Base-by-base conservation (phyloP, 2,113 vertebrate species). In the Copsychus sechellarum region DNA sequence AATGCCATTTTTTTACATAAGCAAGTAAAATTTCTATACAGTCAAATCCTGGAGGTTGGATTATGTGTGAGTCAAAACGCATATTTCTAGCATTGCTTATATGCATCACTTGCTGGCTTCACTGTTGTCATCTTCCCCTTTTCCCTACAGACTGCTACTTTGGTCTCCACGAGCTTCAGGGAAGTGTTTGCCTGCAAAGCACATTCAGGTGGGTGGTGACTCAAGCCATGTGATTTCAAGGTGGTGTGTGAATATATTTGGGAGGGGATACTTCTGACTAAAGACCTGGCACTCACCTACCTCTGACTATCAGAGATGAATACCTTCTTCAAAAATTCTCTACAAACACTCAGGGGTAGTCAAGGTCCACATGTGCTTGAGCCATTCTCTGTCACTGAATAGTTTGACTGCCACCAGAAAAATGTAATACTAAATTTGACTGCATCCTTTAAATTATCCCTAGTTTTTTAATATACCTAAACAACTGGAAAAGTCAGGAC, bases 61-160 rank as follows among this genome's bases (percentile, higher is more conserved):
- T 67, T 86, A 45, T 25, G 31, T 81, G 51, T 79, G 74, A 95
- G 65, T 93, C 90, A 89, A 95, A 90, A 88, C 22, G 47, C 22
- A 0, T 72, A 26, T 78, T 57, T 89, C 67, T 43, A 42, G 66
- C 26, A n/a, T 31, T 90, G 81, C 58, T 90, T n/a, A n/a, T 19
- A 26, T 45, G 67, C 62, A 87, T 62, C 38, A 13, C 23, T 62
- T 81, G 40, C 26, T 81, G 70, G 21, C 47, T 91, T 92, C 47
- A 70, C 54, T 62, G 53, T 34, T 86, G 42, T 21, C 15, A 53
- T 86, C 79, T 26, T 76, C 56, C 56, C 66, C 58, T 79, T 89
- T 89, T 82, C 48, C 36, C 38, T 62, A 23, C 50, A 95, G 92
- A 25, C 42, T 82, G n/a, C 29, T 85, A 5, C 74, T 58, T 82